Base-by-base conservation (phyloP, 2,888 invertebrate species). In the Scaptomyza polygonia region DNA sequence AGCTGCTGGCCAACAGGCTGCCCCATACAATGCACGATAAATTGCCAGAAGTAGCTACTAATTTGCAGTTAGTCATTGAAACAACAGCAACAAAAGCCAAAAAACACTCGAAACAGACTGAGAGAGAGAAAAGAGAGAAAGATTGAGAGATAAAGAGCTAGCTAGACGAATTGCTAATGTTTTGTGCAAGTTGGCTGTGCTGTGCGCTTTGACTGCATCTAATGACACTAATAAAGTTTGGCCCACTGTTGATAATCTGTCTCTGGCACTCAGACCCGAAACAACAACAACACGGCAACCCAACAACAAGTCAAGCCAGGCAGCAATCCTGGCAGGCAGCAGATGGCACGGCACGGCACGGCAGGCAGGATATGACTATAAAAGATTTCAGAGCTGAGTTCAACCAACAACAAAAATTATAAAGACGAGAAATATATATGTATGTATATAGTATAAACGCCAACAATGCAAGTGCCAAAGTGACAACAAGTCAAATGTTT, bases 191-290 rank as follows among this genome's bases (percentile, higher is more conserved):
- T n/a, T n/a, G n/a, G 45, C 73, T 79, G 72, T 62, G 72, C 83
- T 79, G 61, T 84, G 81, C 70, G 78, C 84, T 81, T 69, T 85
- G 79, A 85, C 86, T 81, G 83, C 86, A 82, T 79, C 83, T 81
- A 81, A 81, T 81, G 83, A 81, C 80, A 85, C 79, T 82, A 85
- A 81, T 81, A 82, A 81, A 79, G 86, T 85, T 81, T 79, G 73
- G 40, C 57, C 82, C 86, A 70, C 79, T 85, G 83, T 85, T 82
- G 83, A 76, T 81, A 84, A 79, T 79, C 85, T 85, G 85, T 79
- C 79, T 81, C 79, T 74, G 82, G 82, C 79, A 71, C 67, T 77
- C 64, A 18, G 56, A 30, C 9, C 44, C 25, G 49, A 27, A 39
- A 25, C 29, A 36, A 14, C 32, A 34, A n/a, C 32, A 34, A 6